Evolutionary conservation across 1,140 invertebrate genomes (phyloP).

Genomic region (Diuraphis noxia): DNA sequence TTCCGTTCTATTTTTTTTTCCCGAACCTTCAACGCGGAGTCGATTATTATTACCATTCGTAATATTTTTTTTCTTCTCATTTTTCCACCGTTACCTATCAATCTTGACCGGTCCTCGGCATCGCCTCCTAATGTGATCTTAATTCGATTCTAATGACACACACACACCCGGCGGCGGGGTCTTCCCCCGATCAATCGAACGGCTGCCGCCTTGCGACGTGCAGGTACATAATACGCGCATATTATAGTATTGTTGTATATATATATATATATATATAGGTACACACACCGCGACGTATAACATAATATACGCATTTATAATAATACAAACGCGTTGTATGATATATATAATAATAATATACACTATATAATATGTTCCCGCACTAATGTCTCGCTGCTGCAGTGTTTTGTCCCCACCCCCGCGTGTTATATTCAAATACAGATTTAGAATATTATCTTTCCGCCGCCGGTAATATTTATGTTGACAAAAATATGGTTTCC

Average conservation of each 20-base stretch:
- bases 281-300: background rate
- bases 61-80: conserved; percentile 34
- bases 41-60: conserved; percentile 52
- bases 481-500: conserved; percentile 46
- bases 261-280: background rate
- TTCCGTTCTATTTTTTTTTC: conserved; percentile 48
- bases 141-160: conserved; percentile 54
- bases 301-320: background rate
- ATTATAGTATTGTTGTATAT: background rate
- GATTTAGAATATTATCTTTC: background rate
- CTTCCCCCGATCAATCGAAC: conserved; percentile 53
- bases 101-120: conserved; percentile 53
- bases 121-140: conserved; percentile 53
- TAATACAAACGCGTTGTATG: background rate
- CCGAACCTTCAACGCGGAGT: conserved; percentile 30
- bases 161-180: conserved; percentile 42
- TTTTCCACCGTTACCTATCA: conserved; percentile 49
- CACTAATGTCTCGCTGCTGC: conserved; percentile 24
- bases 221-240: background rate
- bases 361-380: background rate
- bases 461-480: conserved; percentile 28
- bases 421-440: background rate
- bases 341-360: no score
- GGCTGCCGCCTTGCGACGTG: background rate
- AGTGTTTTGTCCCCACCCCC: no score